phyloP scores from a whole-genome alignment of 2,113 vertebrate genomes.

The Pangasianodon hypophthalmus region DNA sequence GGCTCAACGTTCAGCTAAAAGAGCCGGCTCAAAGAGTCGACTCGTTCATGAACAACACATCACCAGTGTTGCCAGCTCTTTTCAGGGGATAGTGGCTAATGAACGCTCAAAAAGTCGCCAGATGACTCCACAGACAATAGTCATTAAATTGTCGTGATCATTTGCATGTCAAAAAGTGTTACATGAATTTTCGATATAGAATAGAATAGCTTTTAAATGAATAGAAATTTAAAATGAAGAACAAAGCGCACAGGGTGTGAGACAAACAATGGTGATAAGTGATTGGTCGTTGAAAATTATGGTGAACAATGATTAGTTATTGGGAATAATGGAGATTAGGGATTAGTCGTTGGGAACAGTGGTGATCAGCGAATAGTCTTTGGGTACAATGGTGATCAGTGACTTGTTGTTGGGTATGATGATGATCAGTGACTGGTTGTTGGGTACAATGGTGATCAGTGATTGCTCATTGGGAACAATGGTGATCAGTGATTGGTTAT shows the following conservation, averaged over 20 bases:
- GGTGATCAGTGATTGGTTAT: too few relatives aligned
- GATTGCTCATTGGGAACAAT: too few relatives aligned
- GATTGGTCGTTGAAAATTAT: too few relatives aligned
- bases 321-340: too few relatives aligned
- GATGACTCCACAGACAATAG: background rate
- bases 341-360: too few relatives aligned
- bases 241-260: background rate
- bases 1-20: background rate
- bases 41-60: background rate
- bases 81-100: background rate
- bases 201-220: background rate
- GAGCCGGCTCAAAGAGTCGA: background rate
- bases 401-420: too few relatives aligned
- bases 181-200: background rate
- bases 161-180: background rate
- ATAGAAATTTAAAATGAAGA: background rate
- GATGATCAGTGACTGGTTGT: too few relatives aligned
- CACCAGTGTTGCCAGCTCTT: background rate
- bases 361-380: too few relatives aligned
- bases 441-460: too few relatives aligned
- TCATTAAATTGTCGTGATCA: background rate
- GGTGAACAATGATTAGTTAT: too few relatives aligned
- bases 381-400: too few relatives aligned
- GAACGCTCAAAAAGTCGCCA: background rate
- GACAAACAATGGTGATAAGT: background rate